Evolutionary conservation across 2,888 invertebrate species (phyloP), one percentile per base, ranked within the genome.

Genomic region (Heteromyza rotundicornis): DNA sequence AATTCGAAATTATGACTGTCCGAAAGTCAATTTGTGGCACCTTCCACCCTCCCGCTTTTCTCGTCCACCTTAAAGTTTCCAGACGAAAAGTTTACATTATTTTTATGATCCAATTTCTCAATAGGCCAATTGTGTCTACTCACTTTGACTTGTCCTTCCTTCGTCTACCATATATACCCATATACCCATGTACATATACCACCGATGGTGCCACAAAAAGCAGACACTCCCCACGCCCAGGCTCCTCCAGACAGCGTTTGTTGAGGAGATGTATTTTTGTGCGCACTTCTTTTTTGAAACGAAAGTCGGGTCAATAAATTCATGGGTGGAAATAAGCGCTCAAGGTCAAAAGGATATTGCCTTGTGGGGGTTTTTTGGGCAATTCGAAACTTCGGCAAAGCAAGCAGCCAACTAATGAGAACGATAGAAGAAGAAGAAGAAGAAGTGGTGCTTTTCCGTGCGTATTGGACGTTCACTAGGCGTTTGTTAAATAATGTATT

Each of bases 261-360:
- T 22, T 32, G 20, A 5, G 14, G 19, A 35, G 35, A 54, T 54
- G 49, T 57, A 56, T 57, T 57, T 57, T 57, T 57, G 27, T 57
- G 49, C 27, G 49, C 27, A 32, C 57, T 49, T 22, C 47, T 57
- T 57, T 50, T 57, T 19, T 5, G 12, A 16, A 52, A 54, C 54
- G 27, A 16, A n/a, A 36, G 73, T 61, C 77, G 69, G 82, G 82
- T 81, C 82, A 81, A 80, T 80, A 81, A 76, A 80, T 81, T 80
- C 70, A 74, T 75, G 77, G 76, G 76, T 72, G 77, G 74, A 77
- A 80, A 80, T 78, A 71, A 71, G 71, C 68, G 74, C 75, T 81
- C 82, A 81, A 81, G 82, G 81, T 81, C 82, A 81, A 81, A 81
- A 80, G 81, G 81, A 81, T 81, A 81, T 81, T 81, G 81, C 75